These are phyloP conservation scores for Drosophila funebris DNA, from an alignment of 1,140 invertebrate species.

Conservation along the genomic window DNA sequence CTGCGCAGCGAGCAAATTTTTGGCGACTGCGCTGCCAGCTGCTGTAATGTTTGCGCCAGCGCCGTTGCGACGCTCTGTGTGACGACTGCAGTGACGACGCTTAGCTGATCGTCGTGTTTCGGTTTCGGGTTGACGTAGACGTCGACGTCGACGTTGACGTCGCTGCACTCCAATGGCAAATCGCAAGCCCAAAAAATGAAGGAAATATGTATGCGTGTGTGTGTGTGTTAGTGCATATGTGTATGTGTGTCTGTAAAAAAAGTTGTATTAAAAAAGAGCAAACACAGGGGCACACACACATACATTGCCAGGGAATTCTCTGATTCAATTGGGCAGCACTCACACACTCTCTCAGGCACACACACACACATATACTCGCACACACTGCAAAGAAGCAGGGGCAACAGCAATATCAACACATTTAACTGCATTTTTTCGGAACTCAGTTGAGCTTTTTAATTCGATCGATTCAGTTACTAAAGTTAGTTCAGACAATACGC, in stretches of 20 bases:
- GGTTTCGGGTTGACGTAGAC: constrained; percentile 9
- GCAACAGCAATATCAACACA: no score
- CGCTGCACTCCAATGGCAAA: constrained; percentile 62
- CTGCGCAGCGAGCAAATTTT: constrained; percentile 26
- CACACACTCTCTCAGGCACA: no score
- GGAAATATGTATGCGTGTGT: constrained; percentile 33
- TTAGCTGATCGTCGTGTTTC: constrained; percentile 31
- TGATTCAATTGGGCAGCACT: constrained; percentile 77
- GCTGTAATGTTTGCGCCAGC: constrained; percentile 27
- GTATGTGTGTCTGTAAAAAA: constrained; percentile 24
- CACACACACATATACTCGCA: constrained; percentile 15
- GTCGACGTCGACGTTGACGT: constrained; percentile 23
- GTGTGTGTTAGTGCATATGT: constrained; percentile 6
- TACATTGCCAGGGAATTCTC: constrained; percentile 54
- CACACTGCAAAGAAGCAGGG: constrained; percentile 27
- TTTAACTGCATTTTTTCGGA: constrained; percentile 83
- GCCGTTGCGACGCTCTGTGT: background rate
- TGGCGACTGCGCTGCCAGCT: constrained; percentile 32
- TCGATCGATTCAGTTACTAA: constrained; percentile 83
- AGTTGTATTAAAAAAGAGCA: constrained; percentile 56
- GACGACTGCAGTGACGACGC: constrained; percentile 24
- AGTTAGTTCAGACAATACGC: constrained; percentile 81
- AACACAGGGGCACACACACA: constrained; percentile 28
- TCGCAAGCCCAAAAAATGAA: constrained; percentile 58
- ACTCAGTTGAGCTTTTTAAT: constrained; percentile 84